Evolutionary conservation across 1,140 invertebrate genomes (phyloP).

Genomic region (Agrypnia vestita): DNA sequence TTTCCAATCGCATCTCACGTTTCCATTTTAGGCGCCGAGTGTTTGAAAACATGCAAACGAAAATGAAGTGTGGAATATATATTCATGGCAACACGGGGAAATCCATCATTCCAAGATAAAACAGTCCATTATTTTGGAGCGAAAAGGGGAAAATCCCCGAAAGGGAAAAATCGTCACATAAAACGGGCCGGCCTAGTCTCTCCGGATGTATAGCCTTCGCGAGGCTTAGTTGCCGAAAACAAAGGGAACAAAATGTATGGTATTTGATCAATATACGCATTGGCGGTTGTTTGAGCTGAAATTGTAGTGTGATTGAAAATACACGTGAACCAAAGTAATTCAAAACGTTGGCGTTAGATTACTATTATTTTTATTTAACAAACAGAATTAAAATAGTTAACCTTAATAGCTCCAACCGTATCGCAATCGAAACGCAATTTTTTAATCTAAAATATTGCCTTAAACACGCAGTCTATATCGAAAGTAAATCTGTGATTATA

Average conservation of each 20-base stretch:
- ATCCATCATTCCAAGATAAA: not conserved
- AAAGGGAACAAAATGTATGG: not conserved
- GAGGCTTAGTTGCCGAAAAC: constrained; percentile 8
- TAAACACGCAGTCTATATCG: too few relatives aligned
- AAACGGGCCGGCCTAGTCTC: not conserved
- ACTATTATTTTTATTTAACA: too few relatives aligned
- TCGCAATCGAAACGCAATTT: too few relatives aligned
- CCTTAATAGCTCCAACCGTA: too few relatives aligned
- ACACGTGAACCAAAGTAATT: too few relatives aligned
- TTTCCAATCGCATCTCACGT: not conserved
- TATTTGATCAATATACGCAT: constrained; percentile 39
- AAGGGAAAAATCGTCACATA: constrained; percentile 13
- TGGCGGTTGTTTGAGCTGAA: not conserved
- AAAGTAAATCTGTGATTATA: too few relatives aligned
- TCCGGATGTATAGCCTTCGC: not conserved
- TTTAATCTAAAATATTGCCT: too few relatives aligned
- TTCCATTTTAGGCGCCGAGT: not conserved
- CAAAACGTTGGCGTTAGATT: too few relatives aligned
- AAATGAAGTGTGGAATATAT: not conserved
- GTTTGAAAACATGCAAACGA: not conserved
- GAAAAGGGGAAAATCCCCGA: not conserved
- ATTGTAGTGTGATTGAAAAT: too few relatives aligned
- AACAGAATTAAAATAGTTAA: too few relatives aligned
- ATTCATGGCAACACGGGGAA: not conserved
- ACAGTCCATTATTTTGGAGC: not conserved